Conservation (phyloP, 2,113 vertebrate species). For the Uria aalge region DNA sequence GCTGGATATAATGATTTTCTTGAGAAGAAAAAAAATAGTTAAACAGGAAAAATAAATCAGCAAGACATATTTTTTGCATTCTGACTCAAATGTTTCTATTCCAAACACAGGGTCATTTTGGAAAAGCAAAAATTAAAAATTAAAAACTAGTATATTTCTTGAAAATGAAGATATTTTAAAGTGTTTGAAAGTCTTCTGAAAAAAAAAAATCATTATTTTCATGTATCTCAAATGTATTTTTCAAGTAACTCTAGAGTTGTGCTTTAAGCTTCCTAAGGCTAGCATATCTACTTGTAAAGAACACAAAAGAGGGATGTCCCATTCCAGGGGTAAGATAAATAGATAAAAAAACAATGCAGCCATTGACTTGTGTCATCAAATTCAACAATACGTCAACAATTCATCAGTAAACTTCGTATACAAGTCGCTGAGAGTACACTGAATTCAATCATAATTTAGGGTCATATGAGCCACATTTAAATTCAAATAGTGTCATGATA, state of each 20-base stretch:
- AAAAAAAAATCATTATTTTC: not conserved
- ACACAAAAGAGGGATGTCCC: not conserved
- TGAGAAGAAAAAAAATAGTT: not conserved
- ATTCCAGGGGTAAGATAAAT: not conserved
- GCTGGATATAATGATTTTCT: accelerated
- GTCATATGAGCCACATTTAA: not conserved
- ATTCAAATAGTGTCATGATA: not conserved
- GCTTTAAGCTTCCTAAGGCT: not conserved
- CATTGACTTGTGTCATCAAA: not conserved
- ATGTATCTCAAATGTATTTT: not conserved
- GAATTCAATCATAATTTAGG: not conserved
- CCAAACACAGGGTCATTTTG: not conserved
- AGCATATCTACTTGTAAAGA: not conserved
- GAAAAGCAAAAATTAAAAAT: not conserved
- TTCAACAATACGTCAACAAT: not conserved
- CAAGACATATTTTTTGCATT: not conserved
- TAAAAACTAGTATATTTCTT: not conserved
- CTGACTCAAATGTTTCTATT: accelerated
- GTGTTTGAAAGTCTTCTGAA: not conserved
- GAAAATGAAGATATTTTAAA: not conserved
- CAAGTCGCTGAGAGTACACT: not conserved
- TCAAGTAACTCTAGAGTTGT: not conserved
- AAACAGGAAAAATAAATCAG: not conserved
- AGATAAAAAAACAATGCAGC: not conserved
- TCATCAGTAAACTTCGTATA: not conserved